phyloP scores from a whole-genome alignment of 2,888 invertebrate species.

The Ischnus inquisitorius region DNA sequence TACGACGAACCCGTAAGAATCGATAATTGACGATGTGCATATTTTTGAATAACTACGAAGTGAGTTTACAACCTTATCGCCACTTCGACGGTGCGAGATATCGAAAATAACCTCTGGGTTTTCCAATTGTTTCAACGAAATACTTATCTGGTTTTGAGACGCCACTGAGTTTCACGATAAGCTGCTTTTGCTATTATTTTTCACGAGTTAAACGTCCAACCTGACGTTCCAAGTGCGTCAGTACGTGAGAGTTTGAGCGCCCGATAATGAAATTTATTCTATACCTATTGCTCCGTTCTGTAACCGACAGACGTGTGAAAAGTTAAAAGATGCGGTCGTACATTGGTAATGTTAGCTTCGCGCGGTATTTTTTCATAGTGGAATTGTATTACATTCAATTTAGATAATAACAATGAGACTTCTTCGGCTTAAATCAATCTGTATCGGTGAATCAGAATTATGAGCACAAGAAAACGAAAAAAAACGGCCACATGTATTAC shows the following conservation, averaged over 20 bases:
- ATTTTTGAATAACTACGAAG: not conserved
- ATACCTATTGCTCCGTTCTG: not conserved
- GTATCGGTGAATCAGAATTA: too few relatives aligned
- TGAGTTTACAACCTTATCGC: conserved; percentile 5
- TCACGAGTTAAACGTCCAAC: not conserved
- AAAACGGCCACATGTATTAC: too few relatives aligned
- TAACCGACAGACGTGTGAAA: too few relatives aligned
- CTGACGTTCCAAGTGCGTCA: not conserved
- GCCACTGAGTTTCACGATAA: not conserved
- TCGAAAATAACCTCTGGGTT: not conserved
- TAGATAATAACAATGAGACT: too few relatives aligned
- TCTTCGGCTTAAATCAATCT: too few relatives aligned
- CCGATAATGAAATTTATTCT: not conserved
- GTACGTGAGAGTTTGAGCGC: not conserved
- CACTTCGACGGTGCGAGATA: not conserved
- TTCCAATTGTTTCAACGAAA: not conserved
- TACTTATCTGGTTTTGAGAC: not conserved
- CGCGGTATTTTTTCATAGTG: too few relatives aligned
- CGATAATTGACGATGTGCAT: not conserved
- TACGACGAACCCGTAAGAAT: not conserved
- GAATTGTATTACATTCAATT: too few relatives aligned
- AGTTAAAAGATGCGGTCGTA: not conserved
- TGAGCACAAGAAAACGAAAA: too few relatives aligned
- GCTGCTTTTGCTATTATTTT: not conserved
- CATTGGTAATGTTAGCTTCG: not conserved